phyloP scores from a whole-genome alignment of 2,797 vertebrate genomes.

The Lithobates pipiens region DNA sequence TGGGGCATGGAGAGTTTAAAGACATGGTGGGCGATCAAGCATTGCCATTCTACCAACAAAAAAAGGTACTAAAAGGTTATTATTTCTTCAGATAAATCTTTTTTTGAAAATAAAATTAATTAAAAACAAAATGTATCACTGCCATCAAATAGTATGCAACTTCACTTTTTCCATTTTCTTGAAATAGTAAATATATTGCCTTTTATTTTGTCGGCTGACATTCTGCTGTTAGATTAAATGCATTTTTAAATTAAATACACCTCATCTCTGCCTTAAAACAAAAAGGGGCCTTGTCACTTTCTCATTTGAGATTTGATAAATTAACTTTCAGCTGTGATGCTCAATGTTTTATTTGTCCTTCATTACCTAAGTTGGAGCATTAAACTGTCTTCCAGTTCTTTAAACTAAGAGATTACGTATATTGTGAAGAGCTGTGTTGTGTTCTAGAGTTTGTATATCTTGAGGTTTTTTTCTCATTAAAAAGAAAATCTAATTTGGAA shows the following conservation, averaged over 20 bases:
- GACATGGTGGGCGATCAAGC: too few relatives aligned
- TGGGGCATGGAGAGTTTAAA: too few relatives aligned
- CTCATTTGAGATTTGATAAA: conserved; percentile 38
- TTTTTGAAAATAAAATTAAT: too few relatives aligned
- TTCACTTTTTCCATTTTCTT: background rate
- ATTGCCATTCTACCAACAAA: too few relatives aligned
- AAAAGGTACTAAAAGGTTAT: too few relatives aligned
- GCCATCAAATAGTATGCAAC: too few relatives aligned
- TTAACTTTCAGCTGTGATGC: conserved; percentile 25
- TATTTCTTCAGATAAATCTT: too few relatives aligned
- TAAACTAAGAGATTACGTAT: background rate
- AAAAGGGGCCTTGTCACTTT: conserved; percentile 23
- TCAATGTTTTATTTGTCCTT: conserved; percentile 35
- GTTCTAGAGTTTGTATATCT: background rate
- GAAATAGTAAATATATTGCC: background rate
- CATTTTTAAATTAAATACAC: conserved; percentile 44
- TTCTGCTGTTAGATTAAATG: conserved; percentile 16
- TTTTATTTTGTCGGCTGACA: background rate
- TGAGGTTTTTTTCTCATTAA: background rate
- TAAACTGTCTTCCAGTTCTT: conserved; percentile 8
- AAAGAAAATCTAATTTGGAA: background rate
- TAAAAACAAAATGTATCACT: too few relatives aligned
- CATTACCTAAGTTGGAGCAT: background rate
- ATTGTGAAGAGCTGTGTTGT: background rate
- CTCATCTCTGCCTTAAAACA: conserved; percentile 9